Base-by-base conservation (phyloP, 2,113 vertebrate species). In the Tychaedon coryphoeus region DNA sequence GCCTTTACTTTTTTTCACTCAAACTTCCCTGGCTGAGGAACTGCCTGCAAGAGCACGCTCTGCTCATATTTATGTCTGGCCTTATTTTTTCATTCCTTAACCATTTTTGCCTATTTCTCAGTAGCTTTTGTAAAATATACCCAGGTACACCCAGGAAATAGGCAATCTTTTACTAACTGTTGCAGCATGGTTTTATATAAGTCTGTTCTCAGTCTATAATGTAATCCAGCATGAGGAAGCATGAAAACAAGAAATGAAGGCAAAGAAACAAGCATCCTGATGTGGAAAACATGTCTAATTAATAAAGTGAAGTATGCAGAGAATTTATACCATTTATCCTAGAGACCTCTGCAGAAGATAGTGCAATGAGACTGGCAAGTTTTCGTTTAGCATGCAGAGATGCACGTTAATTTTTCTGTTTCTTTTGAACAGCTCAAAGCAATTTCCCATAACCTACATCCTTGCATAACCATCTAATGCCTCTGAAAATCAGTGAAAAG, bases 51-150 rank as follows among this genome's bases (percentile, higher is more conserved):
- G 16, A 83, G 62, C 50, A 86, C 20, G 7, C 31, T 95, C 51
- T 50, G 85, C 87, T 92, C 91, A 54, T 88, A 92, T 86, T 88
- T 95, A 78, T 92, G 76, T 77, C 89, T 97, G 94, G 70, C 22
- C 43, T 54, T 36, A 84, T 54, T 40, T 71, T 61, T 92, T 79
- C 17, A 62, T 93, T 95, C 79, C 53, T 60, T 93, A 96, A 79
- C 2, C 6, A 40, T 86, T 97, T 97, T 93, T 82, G 87, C 67
- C 7, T 16, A 13, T 88, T 86, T 93, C 43, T 66, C 83, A 87
- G 57, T 71, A 84, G 38, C 25, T 95, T 95, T 96, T 92, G n/a
- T 86, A 96, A 96, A 73, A 91, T 72, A 94, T 42, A 93, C 33
- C 47, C 80, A 92, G 61, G 34, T 57, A 47, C 78, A 71, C n/a